These are phyloP conservation scores for Etheostoma nigrum DNA, from an alignment of 2,797 vertebrate genomes.

Conservation along the genomic window DNA sequence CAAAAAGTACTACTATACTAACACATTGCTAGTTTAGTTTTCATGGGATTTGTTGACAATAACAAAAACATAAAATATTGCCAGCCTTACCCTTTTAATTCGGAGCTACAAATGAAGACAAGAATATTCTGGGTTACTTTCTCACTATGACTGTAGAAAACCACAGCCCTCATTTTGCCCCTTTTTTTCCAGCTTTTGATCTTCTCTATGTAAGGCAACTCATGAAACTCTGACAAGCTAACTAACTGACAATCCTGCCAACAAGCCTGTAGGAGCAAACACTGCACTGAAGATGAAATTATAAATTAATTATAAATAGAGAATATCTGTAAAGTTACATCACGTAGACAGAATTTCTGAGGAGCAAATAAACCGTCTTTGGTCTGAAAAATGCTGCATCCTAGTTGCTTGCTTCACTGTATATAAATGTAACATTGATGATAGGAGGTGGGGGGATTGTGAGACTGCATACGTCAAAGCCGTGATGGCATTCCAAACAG, in stretches of 20 bases:
- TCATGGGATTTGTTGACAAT: constrained; percentile 2
- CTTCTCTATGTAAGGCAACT: constrained; percentile 38
- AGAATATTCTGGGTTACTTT: background rate
- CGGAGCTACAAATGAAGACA: background rate
- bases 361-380: constrained; percentile 23
- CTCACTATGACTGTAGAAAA: constrained; percentile 23
- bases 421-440: constrained; percentile 53
- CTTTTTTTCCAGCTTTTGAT: constrained; percentile 46
- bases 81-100: background rate
- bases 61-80: constrained; percentile 13
- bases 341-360: constrained; percentile 42
- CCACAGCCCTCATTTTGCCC: constrained; percentile 44
- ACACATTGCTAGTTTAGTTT: background rate
- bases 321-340: constrained; percentile 49
- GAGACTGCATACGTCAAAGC: constrained; percentile 46
- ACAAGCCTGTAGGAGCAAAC: constrained; percentile 58
- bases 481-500: constrained; percentile 54
- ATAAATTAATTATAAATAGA: constrained; percentile 50
- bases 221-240: constrained; percentile 49
- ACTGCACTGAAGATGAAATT: constrained; percentile 42
- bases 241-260: constrained; percentile 56
- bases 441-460: constrained; percentile 5
- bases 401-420: constrained; percentile 24
- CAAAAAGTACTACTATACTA: background rate
- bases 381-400: constrained; percentile 14